Percentiles rank a stretch among this genome's conserved stretches.
Conservation (phyloP, 2,888 invertebrate genomes). For the Epirrhoe tristata region DNA sequence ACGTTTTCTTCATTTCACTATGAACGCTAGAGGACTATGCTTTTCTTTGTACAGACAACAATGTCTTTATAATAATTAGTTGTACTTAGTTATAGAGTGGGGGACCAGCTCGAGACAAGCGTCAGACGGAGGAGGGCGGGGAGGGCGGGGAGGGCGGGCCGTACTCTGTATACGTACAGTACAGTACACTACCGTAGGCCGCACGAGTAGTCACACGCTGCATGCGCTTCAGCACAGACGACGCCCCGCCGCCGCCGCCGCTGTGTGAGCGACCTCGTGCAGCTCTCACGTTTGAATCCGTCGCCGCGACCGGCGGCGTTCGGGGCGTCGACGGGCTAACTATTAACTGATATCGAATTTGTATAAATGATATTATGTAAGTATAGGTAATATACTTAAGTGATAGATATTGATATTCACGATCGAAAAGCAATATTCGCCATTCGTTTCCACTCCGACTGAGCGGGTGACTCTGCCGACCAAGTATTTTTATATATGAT, state of each 20-base stretch:
- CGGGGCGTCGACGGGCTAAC: constrained; percentile 26
- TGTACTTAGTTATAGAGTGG: constrained; percentile 6
- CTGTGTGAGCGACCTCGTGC: not conserved
- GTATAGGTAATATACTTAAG: constrained; percentile 35
- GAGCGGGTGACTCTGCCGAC: constrained; percentile 52
- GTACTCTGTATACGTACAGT: constrained; percentile 15
- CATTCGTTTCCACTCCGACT: constrained; percentile 40
- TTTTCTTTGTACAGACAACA: constrained; percentile 1
- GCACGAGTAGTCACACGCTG: constrained; percentile 37
- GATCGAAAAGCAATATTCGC: constrained; percentile 52
- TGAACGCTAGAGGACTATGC: constrained; percentile 18
- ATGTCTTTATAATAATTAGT: not conserved
- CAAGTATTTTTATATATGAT: constrained; percentile 58
- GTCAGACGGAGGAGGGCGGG: too few relatives aligned
- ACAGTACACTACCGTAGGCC: constrained; percentile 4
- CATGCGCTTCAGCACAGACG: constrained; percentile 30
- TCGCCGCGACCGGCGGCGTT: constrained; percentile 4
- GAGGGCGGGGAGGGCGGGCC: too few relatives aligned
- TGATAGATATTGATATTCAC: constrained; percentile 45
- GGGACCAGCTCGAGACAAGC: constrained; percentile 14
- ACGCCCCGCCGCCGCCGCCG: constrained; percentile 7
- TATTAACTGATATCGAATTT: constrained; percentile 45
- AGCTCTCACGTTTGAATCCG: not conserved
- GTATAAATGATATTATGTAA: constrained; percentile 52
- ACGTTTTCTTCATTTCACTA: constrained; percentile 3